These are phyloP conservation scores for Cebuella pygmaea DNA, from an alignment of 2,797 vertebrate species.

Conservation along the genomic window DNA sequence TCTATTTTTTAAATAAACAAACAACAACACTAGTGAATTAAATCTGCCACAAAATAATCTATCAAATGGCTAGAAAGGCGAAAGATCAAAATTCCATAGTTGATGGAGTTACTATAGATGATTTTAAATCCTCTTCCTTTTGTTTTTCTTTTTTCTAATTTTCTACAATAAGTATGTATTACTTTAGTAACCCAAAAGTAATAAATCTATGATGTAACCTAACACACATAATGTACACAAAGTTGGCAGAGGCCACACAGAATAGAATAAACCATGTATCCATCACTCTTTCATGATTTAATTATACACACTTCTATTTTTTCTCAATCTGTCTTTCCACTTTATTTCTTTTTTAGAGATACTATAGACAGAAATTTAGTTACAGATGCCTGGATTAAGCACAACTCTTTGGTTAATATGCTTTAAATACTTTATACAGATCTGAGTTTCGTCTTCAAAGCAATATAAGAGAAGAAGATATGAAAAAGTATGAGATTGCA, in stretches of 20 bases:
- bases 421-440: background rate
- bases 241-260: no score
- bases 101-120: background rate
- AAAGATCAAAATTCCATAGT: background rate
- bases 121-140: background rate
- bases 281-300: background rate
- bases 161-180: background rate
- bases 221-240: background rate
- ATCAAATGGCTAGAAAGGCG: background rate
- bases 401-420: background rate
- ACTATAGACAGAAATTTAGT: background rate
- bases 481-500: background rate
- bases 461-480: background rate
- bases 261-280: background rate
- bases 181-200: background rate
- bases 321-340: background rate
- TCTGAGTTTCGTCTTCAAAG: constrained; percentile 6
- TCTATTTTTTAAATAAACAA: background rate
- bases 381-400: background rate
- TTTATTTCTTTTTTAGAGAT: background rate
- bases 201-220: background rate
- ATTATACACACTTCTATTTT: background rate
- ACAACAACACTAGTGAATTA: background rate
- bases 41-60: background rate
- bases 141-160: background rate